Percentiles rank a stretch among this genome's conserved stretches.
These are phyloP conservation scores for Cydia amplana DNA, from an alignment of 1,140 invertebrate species.

Conservation along the genomic window DNA sequence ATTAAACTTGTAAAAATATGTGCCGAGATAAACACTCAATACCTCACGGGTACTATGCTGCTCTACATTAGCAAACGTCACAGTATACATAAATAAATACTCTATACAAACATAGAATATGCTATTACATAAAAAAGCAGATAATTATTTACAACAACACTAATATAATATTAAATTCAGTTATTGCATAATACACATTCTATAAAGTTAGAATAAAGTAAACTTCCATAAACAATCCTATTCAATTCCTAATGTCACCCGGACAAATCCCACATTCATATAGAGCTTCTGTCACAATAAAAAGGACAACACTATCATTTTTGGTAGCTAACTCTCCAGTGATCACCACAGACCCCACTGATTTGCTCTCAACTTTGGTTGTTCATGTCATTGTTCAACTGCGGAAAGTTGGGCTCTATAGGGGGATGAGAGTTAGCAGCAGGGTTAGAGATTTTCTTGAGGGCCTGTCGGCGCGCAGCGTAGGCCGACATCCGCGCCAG, in stretches of 20 bases:
- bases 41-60: conserved; percentile 9
- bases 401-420: neutral
- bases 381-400: conserved; percentile 18
- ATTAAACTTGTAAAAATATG: conserved; percentile 5
- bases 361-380: conserved; percentile 34
- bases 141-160: conserved; percentile 30
- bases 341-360: neutral
- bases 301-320: neutral
- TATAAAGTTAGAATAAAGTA: conserved; percentile 21
- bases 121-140: conserved; percentile 28
- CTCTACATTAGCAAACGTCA: conserved; percentile 27
- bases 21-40: conserved; percentile 9
- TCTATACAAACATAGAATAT: conserved; percentile 28
- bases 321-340: neutral
- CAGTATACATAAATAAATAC: conserved; percentile 1
- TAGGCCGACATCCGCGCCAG: conserved; percentile 79
- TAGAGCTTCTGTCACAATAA: conserved; percentile 3
- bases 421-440: neutral
- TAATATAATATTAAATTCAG: conserved; percentile 30
- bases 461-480: conserved; percentile 64
- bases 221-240: conserved; percentile 11
- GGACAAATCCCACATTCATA: neutral
- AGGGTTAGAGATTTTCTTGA: conserved; percentile 50
- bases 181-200: conserved; percentile 26
- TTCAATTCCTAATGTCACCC: conserved; percentile 8